Conservation (phyloP, 2,797 vertebrate genomes). For the Malurus leucopterus region DNA sequence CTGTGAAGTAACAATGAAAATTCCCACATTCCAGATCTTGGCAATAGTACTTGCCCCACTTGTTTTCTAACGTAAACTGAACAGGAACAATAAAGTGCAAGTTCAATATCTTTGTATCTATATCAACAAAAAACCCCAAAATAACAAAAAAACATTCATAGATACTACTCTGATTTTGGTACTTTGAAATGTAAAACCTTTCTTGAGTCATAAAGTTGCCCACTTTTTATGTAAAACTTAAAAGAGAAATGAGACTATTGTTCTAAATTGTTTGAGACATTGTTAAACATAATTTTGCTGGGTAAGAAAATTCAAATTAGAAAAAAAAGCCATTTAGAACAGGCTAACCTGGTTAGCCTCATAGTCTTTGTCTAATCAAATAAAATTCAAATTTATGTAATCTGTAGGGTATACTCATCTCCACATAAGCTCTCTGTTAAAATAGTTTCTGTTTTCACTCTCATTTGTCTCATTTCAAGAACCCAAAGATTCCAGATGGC, state of each 20-base stretch:
- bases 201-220: not conserved
- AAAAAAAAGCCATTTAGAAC: not conserved
- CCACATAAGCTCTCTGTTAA: not conserved
- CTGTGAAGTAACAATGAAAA: not conserved
- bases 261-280: not conserved
- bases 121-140: not conserved
- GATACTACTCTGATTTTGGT: not conserved
- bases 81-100: not conserved
- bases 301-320: not conserved
- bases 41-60: not conserved
- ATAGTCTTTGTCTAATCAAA: not conserved
- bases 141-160: fast-evolving
- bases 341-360: not conserved
- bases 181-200: not conserved
- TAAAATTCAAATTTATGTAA: not conserved
- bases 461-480: not conserved
- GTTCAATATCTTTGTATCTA: not conserved
- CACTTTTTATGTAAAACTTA: not conserved
- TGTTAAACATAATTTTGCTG: not conserved
- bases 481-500: not conserved
- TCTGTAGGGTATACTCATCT: not conserved
- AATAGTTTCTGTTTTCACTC: not conserved
- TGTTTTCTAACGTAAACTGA: not conserved
- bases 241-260: not conserved
- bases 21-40: not conserved